Base-by-base conservation (phyloP, 2,888 invertebrate species). In the Eilema sororculum region DNA sequence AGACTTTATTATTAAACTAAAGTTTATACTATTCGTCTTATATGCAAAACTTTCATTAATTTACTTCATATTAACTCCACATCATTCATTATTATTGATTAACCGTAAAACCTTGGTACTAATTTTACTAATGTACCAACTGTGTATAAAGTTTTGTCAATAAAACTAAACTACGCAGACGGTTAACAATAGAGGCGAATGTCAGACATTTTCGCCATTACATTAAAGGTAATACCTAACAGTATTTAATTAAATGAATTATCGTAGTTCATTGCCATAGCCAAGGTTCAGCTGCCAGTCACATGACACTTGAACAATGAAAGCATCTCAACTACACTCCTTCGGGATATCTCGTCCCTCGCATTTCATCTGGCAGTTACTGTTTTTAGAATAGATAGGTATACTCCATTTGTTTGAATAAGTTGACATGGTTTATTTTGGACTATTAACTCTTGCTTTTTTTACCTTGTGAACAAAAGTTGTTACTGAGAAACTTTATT, bases 301-400 rank as follows among this genome's bases (percentile, higher is more conserved):
- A 69, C 67, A 74, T 60, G 56, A 61, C 68, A 66, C 69, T 70
- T 59, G 67, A 75, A 80, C 78, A 78, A 70, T 79, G 72, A 78
- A 84, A 84, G 67, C 76, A 72, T 79, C 78, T 83, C 71, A 81
- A 74, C 65, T 74, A 71, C 57, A 72, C 66, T 68, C 62, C 65
- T 68, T 22, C 8, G 60, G 46, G 60, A 69, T 28, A 10, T 58
- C 25, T 41, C 59, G 33, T 28, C 59, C 68, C 67, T 65, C 41
- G 67, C 52, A 69, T 60, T 22, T 73, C 62, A 67, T 71, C 72
- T 73, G 64, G 62, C 64, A 20, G 12, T 20, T 24, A 59, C 28
- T 67, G 56, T 28, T 65, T 75, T 74, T 62, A 71, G 61, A 58
- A 72, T 60, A 71, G 3, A 68, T 76, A 28, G 3, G 5, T 28